These are phyloP conservation scores for Drosophila setifemur DNA, from an alignment of 1,140 invertebrate species.

Conservation along the genomic window DNA sequence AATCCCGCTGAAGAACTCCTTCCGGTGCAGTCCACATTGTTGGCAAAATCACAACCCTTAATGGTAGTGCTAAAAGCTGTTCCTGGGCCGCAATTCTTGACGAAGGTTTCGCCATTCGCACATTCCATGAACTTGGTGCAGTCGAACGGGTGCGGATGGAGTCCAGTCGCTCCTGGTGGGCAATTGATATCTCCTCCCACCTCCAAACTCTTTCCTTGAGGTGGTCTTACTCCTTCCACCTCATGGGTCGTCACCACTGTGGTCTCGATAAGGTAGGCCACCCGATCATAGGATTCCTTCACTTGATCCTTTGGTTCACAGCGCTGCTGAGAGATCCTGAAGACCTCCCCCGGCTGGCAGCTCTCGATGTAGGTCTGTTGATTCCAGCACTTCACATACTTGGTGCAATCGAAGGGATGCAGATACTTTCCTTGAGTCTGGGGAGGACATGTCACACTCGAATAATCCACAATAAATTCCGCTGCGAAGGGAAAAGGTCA, in stretches of 20 bases:
- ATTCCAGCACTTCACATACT: slow-evolving; percentile 86
- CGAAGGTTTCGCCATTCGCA: slow-evolving; percentile 84
- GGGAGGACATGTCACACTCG: slow-evolving; percentile 54
- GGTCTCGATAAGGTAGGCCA: slow-evolving; percentile 38
- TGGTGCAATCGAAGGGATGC: slow-evolving; percentile 86
- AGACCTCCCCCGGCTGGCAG: slow-evolving; percentile 82
- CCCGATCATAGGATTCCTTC: slow-evolving; percentile 47
- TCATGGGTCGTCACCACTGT: not conserved
- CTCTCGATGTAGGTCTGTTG: slow-evolving; percentile 84
- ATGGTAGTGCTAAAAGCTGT: slow-evolving; percentile 86
- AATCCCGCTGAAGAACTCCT: not conserved
- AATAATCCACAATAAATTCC: slow-evolving; percentile 42
- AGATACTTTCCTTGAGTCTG: slow-evolving; percentile 83
- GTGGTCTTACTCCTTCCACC: not conserved
- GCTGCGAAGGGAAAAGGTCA: slow-evolving; percentile 10
- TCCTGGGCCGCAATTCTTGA: slow-evolving; percentile 87
- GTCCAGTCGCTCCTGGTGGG: slow-evolving; percentile 83
- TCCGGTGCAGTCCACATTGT: slow-evolving; percentile 84
- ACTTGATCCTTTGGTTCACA: slow-evolving; percentile 52
- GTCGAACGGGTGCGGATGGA: slow-evolving; percentile 85
- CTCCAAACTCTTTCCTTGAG: not conserved
- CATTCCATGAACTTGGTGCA: slow-evolving; percentile 88
- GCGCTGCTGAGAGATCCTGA: slow-evolving; percentile 55
- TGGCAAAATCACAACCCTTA: slow-evolving; percentile 85
- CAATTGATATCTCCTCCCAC: slow-evolving; percentile 57